Evolutionary conservation across 2,888 invertebrate species (phyloP).

Genomic region (Rhopalosiphum nymphaeae): DNA sequence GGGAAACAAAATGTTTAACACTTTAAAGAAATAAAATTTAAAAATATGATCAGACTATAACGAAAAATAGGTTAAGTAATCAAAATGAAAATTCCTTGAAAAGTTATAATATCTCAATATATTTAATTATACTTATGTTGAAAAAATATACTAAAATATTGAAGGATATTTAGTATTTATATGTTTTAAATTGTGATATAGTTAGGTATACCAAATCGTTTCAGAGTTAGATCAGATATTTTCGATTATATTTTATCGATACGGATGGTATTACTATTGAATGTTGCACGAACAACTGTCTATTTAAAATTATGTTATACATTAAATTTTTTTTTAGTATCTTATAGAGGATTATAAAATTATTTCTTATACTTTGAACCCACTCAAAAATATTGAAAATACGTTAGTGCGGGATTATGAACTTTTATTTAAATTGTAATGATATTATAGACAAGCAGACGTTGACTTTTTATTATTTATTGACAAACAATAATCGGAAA

Average conservation of each 20-base stretch:
- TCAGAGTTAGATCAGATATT: no score
- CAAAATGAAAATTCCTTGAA: not conserved
- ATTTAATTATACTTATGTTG: not conserved
- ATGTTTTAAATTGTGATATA: not conserved
- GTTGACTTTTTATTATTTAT: not conserved
- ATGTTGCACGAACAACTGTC: not conserved
- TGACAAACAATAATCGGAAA: not conserved
- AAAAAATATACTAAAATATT: not conserved
- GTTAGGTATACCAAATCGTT: not conserved
- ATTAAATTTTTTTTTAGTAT: not conserved
- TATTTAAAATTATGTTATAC: not conserved
- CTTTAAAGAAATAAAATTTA: not conserved
- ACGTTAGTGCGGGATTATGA: not conserved
- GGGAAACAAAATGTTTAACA: not conserved
- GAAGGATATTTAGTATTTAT: not conserved
- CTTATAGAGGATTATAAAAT: not conserved
- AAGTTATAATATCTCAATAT: not conserved
- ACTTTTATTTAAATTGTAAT: not conserved
- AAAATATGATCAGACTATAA: not conserved
- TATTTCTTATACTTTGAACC: not conserved
- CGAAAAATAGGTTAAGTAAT: not conserved
- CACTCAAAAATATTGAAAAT: not conserved
- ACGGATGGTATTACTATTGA: not conserved
- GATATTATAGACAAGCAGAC: not conserved
- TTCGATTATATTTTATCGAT: not conserved